Base-by-base conservation (phyloP, 2,888 invertebrate species). In the Antheraea yamamai region DNA sequence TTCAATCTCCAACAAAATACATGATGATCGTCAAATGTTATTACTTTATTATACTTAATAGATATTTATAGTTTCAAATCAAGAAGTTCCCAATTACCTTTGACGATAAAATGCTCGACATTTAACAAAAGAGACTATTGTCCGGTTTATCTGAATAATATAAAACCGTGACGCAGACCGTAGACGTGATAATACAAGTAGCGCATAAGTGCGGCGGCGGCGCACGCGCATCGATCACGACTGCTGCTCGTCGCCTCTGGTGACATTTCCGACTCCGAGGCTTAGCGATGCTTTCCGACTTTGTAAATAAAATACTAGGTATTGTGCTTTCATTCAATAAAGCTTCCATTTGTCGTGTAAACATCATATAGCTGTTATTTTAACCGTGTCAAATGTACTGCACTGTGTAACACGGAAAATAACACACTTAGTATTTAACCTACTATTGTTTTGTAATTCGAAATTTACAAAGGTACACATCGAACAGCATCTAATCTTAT, bases 161-260 rank as follows among this genome's bases (percentile, higher is more conserved):
- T 81, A 82, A 79, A 78, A 83, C 81, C 88, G 89, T 89, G 89
- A 88, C 87, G 84, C 86, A 84, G 88, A 87, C 88, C 88, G 87
- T 86, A 89, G 89, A 91, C 91, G 89, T 88, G 88, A 91, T 91
- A 91, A 92, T 93, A 89, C 88, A 90, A 92, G 92, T 91, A 91
- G 92, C 90, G 89, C 92, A 92, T 93, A 91, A 91, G 89, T 91
- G 86, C 86, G 86, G 82, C 87, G 85, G 83, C 84, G 82, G 85
- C 87, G 91, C 93, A 92, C 92, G 92, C 93, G 92, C 91, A 79
- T 79, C 85, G 82, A 90, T 92, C 93, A 94, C 94, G 94, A 93
- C 83, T 85, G 79, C 80, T 83, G 75, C 77, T 72, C 66, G 47
- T 75, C 74, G 77, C 76, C 76, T 76, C 88, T 82, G 89, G 91